Evolutionary conservation across 2,888 invertebrate genomes (phyloP).

Genomic region (Punctoribates punctum): DNA sequence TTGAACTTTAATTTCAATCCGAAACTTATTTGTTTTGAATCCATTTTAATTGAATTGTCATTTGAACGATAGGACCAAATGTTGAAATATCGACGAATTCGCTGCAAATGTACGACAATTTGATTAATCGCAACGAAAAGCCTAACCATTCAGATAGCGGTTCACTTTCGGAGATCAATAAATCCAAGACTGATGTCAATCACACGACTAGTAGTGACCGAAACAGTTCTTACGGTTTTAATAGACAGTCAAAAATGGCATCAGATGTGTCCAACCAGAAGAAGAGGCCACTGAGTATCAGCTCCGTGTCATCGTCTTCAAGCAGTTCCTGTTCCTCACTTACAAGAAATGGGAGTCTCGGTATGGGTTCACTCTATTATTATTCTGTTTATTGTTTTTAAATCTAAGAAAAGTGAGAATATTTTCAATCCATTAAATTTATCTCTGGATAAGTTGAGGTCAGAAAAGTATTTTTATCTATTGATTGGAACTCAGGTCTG

Average conservation of each 20-base stretch:
- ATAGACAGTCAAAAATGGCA: constrained; percentile 34
- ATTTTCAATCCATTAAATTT: too few relatives aligned
- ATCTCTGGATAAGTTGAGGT: background rate
- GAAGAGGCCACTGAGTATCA: constrained; percentile 53
- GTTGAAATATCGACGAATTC: constrained; percentile 76
- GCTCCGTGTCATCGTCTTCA: constrained; percentile 54
- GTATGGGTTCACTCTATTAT: background rate
- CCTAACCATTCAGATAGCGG: constrained; percentile 49
- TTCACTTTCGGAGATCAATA: constrained; percentile 24
- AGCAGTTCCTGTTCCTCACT: constrained; percentile 49
- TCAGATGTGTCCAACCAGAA: constrained; percentile 49
- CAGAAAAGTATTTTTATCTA: background rate
- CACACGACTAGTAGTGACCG: constrained; percentile 29
- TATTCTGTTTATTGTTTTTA: background rate
- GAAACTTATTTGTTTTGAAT: background rate
- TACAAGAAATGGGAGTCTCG: constrained; percentile 44
- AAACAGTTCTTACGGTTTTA: constrained; percentile 37
- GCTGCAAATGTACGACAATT: constrained; percentile 79
- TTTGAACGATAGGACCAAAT: background rate
- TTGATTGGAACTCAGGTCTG: constrained; percentile 4
- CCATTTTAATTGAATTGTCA: background rate
- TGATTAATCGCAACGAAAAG: constrained; percentile 53
- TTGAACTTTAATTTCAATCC: constrained; percentile 4
- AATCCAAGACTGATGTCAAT: constrained; percentile 34
- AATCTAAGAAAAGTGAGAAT: too few relatives aligned